Evolutionary conservation across 2,888 invertebrate species (phyloP).

Genomic region (Pyrocoelia pectoralis): DNA sequence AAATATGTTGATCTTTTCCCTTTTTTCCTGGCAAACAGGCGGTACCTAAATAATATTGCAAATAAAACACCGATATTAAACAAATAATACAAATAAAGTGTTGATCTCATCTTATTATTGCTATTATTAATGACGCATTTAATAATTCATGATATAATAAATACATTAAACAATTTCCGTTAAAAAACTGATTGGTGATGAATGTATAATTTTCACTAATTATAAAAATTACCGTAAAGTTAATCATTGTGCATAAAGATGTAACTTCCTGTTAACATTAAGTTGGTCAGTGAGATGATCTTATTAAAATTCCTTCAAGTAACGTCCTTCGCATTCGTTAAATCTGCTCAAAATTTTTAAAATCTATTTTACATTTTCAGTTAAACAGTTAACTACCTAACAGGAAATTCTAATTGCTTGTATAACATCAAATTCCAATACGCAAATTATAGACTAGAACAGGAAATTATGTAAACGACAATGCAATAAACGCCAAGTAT

Average conservation of each 20-base stretch:
- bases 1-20: too few species aligned
- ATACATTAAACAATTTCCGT: neutral
- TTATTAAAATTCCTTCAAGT: conserved; percentile 1
- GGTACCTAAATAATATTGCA: too few species aligned
- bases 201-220: neutral
- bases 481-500: too few species aligned
- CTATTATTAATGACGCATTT: too few species aligned
- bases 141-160: neutral
- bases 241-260: conserved; percentile 7
- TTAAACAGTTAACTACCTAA: neutral
- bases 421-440: too few species aligned
- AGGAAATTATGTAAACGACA: too few species aligned
- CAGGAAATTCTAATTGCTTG: neutral
- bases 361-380: neutral
- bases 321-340: neutral
- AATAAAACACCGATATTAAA: too few species aligned
- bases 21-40: too few species aligned
- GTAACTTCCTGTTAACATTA: conserved; percentile 15
- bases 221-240: conserved; percentile 10
- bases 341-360: neutral
- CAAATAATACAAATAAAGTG: too few species aligned
- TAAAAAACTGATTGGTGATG: neutral
- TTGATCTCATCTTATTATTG: too few species aligned
- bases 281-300: conserved; percentile 25
- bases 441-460: too few species aligned